Conservation (phyloP, 2,888 invertebrate genomes). For the Ochropacha duplaris region DNA sequence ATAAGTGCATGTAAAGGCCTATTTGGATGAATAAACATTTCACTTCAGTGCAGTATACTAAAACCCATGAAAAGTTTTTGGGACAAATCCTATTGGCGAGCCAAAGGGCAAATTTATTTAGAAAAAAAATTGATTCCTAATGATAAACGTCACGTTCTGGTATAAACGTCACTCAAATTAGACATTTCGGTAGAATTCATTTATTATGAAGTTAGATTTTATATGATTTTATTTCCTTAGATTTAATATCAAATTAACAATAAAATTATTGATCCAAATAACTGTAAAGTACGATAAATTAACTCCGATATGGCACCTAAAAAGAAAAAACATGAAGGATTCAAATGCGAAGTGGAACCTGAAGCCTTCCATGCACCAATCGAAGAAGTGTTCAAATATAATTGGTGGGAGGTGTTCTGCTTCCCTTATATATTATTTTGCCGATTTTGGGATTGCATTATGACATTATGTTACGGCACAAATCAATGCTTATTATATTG, state of each 20-base stretch:
- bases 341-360: conserved; percentile 48
- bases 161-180: not conserved
- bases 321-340: conserved; percentile 33
- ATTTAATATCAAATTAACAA: not conserved
- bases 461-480: conserved; percentile 58
- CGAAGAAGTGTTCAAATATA: conserved; percentile 55
- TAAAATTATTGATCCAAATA: not conserved
- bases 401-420: conserved; percentile 71
- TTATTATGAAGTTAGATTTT: not conserved
- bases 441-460: conserved; percentile 58
- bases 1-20: too few species aligned
- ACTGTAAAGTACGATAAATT: not conserved
- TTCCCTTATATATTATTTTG: conserved; percentile 65
- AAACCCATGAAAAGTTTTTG: too few species aligned
- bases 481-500: conserved; percentile 68
- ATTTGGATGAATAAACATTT: too few species aligned
- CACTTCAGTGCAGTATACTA: too few species aligned
- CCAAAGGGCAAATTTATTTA: too few species aligned
- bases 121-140: not conserved
- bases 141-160: not conserved
- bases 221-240: not conserved
- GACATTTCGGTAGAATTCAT: not conserved
- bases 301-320: conserved; percentile 40
- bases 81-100: too few species aligned
- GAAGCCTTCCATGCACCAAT: conserved; percentile 53